Evolutionary conservation across 2,797 vertebrate species (phyloP).

Genomic region (Pterois miles): DNA sequence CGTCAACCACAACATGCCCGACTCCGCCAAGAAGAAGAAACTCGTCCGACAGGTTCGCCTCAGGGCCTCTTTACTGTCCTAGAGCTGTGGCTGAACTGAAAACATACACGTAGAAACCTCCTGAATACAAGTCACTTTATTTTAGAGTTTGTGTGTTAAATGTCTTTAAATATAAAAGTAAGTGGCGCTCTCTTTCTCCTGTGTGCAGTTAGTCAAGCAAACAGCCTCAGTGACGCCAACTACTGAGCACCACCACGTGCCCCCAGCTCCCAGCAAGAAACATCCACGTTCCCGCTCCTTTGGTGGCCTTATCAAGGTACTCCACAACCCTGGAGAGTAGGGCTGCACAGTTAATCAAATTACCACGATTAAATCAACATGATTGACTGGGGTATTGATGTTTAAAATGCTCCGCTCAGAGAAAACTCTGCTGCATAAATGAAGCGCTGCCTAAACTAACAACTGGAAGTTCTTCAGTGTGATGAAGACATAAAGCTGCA

Average conservation of each 20-base stretch:
- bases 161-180: not conserved
- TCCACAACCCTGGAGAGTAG: not conserved
- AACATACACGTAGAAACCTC: not conserved
- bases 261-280: slow-evolving; percentile 81
- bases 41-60: slow-evolving; percentile 90
- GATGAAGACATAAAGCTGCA: no score
- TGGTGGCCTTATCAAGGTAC: slow-evolving; percentile 95
- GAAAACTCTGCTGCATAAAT: no score
- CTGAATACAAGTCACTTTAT: not conserved
- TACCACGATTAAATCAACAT: no score
- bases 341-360: no score
- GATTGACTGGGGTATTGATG: no score
- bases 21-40: slow-evolving; percentile 97
- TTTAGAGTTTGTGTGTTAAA: not conserved
- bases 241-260: slow-evolving; percentile 52
- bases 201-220: slow-evolving; percentile 90
- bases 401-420: no score
- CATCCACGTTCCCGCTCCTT: slow-evolving; percentile 93
- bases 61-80: not conserved
- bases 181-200: not conserved
- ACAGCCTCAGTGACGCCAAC: slow-evolving; percentile 81
- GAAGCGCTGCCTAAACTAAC: no score
- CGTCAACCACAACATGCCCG: slow-evolving; percentile 93
- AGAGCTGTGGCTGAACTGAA: not conserved
- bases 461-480: no score